Base-by-base conservation (phyloP, 2,113 vertebrate genomes). In the Polypterus bichir region DNA sequence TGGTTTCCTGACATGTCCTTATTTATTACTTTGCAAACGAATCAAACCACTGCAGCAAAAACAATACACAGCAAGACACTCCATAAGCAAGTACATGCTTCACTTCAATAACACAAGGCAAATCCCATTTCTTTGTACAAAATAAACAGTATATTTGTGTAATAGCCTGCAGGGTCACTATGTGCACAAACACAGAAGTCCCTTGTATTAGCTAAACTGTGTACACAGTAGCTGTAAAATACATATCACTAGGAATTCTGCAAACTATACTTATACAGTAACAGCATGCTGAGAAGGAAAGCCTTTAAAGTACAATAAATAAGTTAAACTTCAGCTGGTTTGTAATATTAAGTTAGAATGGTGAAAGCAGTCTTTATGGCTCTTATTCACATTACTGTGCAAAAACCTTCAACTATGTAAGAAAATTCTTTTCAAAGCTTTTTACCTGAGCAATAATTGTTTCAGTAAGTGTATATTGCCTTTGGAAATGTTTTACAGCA, bases 241-340 rank as follows among this genome's bases (percentile, higher is more conserved):
- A 66, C 62, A 70, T 62, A 60, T 62, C 65, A 64, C 79, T 71
- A 75, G 74, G 63, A 62, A 75, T 75, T 80, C 73, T 72, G 9
- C 72, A 73, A 27, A 27, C 27, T 27, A 27, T 27, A 27, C 27
- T 27, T 27, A 27, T 27, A 27, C 27, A 27, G 27, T 27, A 27
- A 27, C 27, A 27, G 27, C 27, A 27, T 27, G 27, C 27, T 27
- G 27, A 27, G 27, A 27, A 27, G 27, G 27, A 27, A 27, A 27
- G 2, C 27, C 27, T 27, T 27, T 27, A 27, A 27, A 27, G 27
- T 27, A 27, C 27, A 27, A 27, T 27, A 27, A 27, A 27, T 27
- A 27, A 27, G 27, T 27, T 27, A 27, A 27, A 27, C 27, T 27
- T 27, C 27, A 27, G 27, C 27, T 27, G 27, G 27, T 27, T 27